Conservation (phyloP, 2,888 invertebrate genomes). For the Temnothorax unifasciatus region DNA sequence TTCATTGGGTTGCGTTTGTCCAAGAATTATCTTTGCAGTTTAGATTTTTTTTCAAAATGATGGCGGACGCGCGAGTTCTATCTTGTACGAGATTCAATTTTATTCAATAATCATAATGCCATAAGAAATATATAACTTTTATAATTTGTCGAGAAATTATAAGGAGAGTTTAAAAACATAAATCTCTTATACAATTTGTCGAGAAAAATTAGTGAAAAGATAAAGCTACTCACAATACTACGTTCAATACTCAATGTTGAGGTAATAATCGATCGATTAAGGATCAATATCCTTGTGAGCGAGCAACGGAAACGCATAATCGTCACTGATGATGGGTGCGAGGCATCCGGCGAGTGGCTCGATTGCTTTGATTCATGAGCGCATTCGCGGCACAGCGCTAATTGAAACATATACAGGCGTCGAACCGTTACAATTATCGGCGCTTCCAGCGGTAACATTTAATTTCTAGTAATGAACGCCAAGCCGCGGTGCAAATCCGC, state of each 20-base stretch:
- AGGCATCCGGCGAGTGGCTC: slow-evolving; percentile 31
- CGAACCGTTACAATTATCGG: slow-evolving; percentile 65
- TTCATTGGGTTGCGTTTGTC: slow-evolving; percentile 23
- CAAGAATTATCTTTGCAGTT: not conserved
- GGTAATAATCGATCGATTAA: slow-evolving; percentile 38
- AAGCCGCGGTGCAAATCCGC: slow-evolving; percentile 43
- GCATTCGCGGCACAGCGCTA: slow-evolving; percentile 31
- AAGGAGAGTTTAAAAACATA: no score
- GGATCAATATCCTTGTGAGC: slow-evolving; percentile 27
- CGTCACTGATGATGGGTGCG: slow-evolving; percentile 51
- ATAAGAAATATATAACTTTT: not conserved
- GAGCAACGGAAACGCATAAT: slow-evolving; percentile 51
- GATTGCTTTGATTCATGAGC: slow-evolving; percentile 49
- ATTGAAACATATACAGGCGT: slow-evolving; percentile 60
- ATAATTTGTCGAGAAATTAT: not conserved
- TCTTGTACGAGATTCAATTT: not conserved
- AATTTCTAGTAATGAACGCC: slow-evolving; percentile 54
- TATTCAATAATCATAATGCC: not conserved
- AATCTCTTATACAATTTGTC: not conserved
- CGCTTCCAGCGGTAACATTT: slow-evolving; percentile 54
- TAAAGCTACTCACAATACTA: not conserved
- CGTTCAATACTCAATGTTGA: not conserved
- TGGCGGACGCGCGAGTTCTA: not conserved
- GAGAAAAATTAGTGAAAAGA: not conserved
- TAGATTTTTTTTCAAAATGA: slow-evolving; percentile 4